Conservation (phyloP, 2,113 vertebrate species). For the Pelmatolapia mariae region DNA sequence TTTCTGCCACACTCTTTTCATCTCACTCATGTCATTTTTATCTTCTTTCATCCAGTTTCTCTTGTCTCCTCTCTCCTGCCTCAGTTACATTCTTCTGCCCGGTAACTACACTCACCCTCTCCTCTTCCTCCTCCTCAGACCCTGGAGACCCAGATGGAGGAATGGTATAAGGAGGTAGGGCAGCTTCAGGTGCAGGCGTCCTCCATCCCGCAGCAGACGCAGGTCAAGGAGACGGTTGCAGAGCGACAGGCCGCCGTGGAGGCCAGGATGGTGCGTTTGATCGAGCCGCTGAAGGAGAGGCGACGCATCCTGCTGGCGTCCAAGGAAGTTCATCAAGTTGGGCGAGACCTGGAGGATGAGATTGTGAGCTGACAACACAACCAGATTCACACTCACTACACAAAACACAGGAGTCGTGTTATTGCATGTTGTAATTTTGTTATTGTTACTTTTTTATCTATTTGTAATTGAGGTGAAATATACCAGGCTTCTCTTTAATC, state of each 20-base stretch:
- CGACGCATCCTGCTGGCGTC: conserved; percentile 84
- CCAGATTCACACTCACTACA: not conserved
- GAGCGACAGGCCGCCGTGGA: conserved; percentile 79
- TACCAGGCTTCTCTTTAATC: not conserved
- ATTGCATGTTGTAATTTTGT: not conserved
- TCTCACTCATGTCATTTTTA: not conserved
- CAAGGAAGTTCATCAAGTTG: conserved; percentile 91
- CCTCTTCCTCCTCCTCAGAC: conserved; percentile 59
- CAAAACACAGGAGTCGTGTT: too few relatives aligned
- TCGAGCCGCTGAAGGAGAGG: conserved; percentile 87
- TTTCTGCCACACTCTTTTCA: not conserved
- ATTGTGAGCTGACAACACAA: conserved; percentile 61
- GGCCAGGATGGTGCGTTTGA: conserved; percentile 82
- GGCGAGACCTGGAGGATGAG: conserved; percentile 87
- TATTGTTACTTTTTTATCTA: not conserved
- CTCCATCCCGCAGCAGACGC: conserved; percentile 75
- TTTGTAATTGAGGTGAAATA: not conserved
- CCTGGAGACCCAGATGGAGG: conserved; percentile 88
- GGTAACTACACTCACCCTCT: not conserved
- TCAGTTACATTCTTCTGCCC: not conserved
- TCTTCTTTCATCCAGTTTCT: not conserved
- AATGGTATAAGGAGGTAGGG: conserved; percentile 86
- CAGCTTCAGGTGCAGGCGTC: conserved; percentile 81
- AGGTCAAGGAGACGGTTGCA: conserved; percentile 69
- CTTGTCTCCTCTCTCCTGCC: not conserved